phyloP scores from a whole-genome alignment of 2,113 vertebrate genomes.

The Carlito syrichta region DNA sequence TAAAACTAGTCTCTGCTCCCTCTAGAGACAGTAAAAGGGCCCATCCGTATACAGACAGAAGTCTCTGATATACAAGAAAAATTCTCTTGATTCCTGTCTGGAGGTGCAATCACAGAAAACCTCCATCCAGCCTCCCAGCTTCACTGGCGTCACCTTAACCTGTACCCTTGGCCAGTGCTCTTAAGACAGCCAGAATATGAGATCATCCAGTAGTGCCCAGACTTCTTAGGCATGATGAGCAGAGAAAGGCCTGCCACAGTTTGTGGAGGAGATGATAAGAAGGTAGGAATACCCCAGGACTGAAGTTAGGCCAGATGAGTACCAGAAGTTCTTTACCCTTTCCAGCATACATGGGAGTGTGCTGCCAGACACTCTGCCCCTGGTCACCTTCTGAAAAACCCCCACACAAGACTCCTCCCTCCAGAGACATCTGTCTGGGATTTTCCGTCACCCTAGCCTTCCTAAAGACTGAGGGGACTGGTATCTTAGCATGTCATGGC shows the following conservation, averaged over 20 bases:
- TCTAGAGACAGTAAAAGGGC: background rate
- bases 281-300: accelerated
- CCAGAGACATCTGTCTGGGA: background rate
- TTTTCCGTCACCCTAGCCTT: background rate
- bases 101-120: background rate
- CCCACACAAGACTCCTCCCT: background rate
- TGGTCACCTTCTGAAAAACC: background rate
- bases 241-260: background rate
- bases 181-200: background rate
- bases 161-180: background rate
- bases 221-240: background rate
- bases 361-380: background rate
- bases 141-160: background rate
- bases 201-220: background rate
- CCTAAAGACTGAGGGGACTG: background rate
- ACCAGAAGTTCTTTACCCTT: background rate
- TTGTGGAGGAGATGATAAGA: background rate
- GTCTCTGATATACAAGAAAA: background rate
- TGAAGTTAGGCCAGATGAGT: background rate
- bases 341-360: background rate
- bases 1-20: background rate
- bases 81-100: background rate
- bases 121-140: background rate
- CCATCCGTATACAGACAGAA: background rate
- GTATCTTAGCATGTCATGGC: background rate